Percentiles rank a stretch among this genome's conserved stretches.
These are phyloP conservation scores for Pseudomyrmex dendroicus DNA, from an alignment of 1,140 invertebrate genomes.

Conservation along the genomic window DNA sequence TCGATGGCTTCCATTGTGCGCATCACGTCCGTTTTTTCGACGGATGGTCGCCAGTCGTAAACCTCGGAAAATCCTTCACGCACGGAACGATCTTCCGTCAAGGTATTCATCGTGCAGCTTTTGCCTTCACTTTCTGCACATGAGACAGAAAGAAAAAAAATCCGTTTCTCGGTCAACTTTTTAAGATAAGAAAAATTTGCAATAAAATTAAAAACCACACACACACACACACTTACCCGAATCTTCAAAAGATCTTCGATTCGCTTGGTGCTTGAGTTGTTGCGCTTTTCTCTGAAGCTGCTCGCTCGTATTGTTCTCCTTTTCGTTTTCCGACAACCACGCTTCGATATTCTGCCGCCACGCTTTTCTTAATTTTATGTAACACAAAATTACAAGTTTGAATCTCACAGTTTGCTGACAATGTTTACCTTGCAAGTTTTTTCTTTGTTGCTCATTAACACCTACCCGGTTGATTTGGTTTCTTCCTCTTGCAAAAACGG, in stretches of 20 bases:
- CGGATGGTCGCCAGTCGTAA: constrained; percentile 92
- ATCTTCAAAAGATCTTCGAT: constrained; percentile 92
- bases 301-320: constrained; percentile 90
- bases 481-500: constrained; percentile 83
- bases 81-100: constrained; percentile 88
- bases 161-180: too few species aligned
- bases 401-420: not conserved
- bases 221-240: constrained; percentile 86
- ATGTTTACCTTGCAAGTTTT: not conserved
- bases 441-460: not conserved
- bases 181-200: too few species aligned
- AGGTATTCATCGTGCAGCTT: constrained; percentile 88
- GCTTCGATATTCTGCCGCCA: constrained; percentile 96
- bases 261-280: constrained; percentile 86
- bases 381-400: too few species aligned
- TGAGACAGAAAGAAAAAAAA: not conserved
- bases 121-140: constrained; percentile 89
- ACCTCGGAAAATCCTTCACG: constrained; percentile 87
- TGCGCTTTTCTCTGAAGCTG: constrained; percentile 88
- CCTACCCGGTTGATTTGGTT: constrained; percentile 83
- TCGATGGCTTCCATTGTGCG: constrained; percentile 94
- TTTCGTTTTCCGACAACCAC: constrained; percentile 95
- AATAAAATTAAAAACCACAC: too few species aligned
- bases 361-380: constrained; percentile 82
- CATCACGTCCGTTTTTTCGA: constrained; percentile 93